Conservation (phyloP, 2,888 invertebrate genomes). For the Metallyticus violacea region DNA sequence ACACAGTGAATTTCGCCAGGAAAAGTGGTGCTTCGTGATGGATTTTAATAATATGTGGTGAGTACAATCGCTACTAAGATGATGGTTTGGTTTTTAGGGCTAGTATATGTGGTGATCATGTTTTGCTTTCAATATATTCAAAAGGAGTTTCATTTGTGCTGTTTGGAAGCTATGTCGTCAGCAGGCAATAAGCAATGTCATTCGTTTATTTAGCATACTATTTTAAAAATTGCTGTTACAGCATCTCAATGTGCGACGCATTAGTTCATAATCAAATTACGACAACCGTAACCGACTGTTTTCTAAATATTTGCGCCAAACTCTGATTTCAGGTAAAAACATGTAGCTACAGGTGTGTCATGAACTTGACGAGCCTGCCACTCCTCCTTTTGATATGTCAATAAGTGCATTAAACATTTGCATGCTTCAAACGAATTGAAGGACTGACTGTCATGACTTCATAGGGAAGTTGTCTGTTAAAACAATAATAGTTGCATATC, state of each 20-base stretch:
- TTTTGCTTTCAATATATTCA: not conserved
- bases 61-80: not conserved
- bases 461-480: too few species aligned
- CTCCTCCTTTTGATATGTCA: slow-evolving; percentile 1
- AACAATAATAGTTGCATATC: too few species aligned
- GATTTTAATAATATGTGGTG: slow-evolving; percentile 11
- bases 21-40: slow-evolving; percentile 5
- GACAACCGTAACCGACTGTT: not conserved
- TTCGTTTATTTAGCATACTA: not conserved
- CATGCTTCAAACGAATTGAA: too few species aligned
- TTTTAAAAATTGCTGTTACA: not conserved
- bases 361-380: slow-evolving; percentile 1
- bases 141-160: not conserved
- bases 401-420: too few species aligned
- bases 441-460: too few species aligned
- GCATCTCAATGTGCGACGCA: not conserved
- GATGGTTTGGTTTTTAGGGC: not conserved
- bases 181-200: not conserved
- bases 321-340: not conserved
- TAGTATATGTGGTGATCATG: not conserved
- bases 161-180: not conserved
- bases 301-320: not conserved
- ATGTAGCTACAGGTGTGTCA: slow-evolving; percentile 9
- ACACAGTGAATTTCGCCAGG: slow-evolving; percentile 13
- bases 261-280: not conserved